phyloP scores from a whole-genome alignment of 92 coral and sea anemone species.

The Siderastrea radians region DNA sequence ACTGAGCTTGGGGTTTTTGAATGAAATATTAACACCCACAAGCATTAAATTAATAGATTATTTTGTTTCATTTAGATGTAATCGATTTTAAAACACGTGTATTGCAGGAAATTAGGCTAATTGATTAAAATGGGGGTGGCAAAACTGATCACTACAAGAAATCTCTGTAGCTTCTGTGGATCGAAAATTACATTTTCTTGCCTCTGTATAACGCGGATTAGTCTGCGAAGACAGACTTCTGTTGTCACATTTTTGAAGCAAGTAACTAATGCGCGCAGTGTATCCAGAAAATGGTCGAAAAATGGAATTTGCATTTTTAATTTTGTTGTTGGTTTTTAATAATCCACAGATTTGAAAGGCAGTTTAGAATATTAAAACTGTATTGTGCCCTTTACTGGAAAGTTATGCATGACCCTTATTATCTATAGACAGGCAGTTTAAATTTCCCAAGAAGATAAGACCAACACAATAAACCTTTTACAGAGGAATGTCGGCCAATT shows the following conservation, averaged over 20 bases:
- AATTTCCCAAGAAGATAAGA: background rate
- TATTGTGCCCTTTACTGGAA: background rate
- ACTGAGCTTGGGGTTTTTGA: too few relatives aligned
- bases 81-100: background rate
- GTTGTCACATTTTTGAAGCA: background rate
- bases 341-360: background rate
- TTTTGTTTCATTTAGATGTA: background rate
- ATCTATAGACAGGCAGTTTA: background rate
- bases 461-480: slow-evolving; percentile 26
- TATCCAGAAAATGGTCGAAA: background rate
- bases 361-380: background rate
- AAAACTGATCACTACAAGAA: background rate
- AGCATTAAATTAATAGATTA: too few relatives aligned
- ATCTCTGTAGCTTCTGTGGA: background rate
- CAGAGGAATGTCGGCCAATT: slow-evolving; percentile 34
- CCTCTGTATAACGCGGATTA: background rate
- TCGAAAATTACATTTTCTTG: too few relatives aligned
- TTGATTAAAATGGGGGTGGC: background rate
- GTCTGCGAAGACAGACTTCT: background rate
- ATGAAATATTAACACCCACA: background rate
- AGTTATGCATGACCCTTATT: background rate
- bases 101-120: background rate
- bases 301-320: background rate
- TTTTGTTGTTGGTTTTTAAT: background rate
- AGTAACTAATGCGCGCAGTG: background rate